Conservation (phyloP, 2,113 vertebrate species). For the Halcyon malimbica region DNA sequence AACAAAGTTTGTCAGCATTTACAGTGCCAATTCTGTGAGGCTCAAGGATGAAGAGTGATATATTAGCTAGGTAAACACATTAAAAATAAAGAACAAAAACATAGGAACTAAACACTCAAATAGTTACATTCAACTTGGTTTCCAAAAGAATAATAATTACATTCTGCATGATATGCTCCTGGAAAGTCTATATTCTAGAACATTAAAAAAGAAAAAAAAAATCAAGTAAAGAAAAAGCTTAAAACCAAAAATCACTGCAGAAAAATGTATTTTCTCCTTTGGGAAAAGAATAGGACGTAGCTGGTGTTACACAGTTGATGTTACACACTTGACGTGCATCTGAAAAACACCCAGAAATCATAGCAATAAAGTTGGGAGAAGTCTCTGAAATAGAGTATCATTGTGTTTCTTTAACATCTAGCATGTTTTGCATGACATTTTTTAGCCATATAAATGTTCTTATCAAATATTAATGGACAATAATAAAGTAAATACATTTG, state of each 20-base stretch:
- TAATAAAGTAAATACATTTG: background rate
- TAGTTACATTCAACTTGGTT: background rate
- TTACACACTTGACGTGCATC: background rate
- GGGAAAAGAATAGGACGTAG: background rate
- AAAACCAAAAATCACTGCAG: background rate
- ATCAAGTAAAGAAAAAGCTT: background rate
- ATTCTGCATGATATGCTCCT: background rate
- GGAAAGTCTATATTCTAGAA: background rate
- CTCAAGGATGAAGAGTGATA: background rate
- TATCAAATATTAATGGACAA: background rate
- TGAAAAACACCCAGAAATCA: background rate
- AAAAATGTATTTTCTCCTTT: background rate
- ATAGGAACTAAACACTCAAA: background rate
- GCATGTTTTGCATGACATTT: background rate
- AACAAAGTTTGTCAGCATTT: background rate
- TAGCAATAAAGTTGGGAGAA: background rate
- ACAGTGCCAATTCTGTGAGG: rapidly evolving
- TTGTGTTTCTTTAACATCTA: background rate
- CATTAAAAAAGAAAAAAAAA: background rate
- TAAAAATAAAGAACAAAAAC: background rate
- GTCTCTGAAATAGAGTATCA: background rate
- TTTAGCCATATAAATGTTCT: background rate
- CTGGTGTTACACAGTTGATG: background rate
- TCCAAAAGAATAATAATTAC: background rate
- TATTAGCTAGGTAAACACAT: background rate